phyloP scores from a whole-genome alignment of 2,113 vertebrate genomes.

The Sapayoa aenigma region DNA sequence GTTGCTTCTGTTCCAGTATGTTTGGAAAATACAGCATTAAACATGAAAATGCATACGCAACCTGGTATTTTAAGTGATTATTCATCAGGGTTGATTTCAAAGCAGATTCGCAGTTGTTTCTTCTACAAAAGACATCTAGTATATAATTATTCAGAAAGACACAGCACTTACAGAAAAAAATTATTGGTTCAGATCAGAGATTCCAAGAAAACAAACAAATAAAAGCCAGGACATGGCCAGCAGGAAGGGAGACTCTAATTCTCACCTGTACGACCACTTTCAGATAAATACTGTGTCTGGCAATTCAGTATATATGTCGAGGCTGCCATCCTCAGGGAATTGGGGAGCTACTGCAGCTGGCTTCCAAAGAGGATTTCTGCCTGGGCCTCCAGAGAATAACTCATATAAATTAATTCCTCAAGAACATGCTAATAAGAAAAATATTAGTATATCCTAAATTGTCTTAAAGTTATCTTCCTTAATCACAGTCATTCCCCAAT shows the following conservation, averaged over 20 bases:
- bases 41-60: neutral
- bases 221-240: neutral
- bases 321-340: constrained; percentile 59
- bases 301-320: neutral
- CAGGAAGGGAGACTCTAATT: neutral
- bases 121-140: neutral
- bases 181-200: neutral
- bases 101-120: neutral
- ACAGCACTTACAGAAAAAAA: neutral
- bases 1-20: neutral
- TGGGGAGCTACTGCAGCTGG: neutral
- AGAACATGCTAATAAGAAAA: neutral
- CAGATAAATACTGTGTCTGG: neutral
- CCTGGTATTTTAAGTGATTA: neutral
- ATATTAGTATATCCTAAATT: neutral
- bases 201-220: neutral
- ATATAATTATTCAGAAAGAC: neutral
- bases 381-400: neutral
- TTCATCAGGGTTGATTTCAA: neutral
- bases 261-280: neutral
- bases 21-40: neutral
- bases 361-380: neutral
- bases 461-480: neutral
- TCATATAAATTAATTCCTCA: neutral
- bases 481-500: neutral